Evolutionary conservation across 2,888 invertebrate species (phyloP), one percentile per base, ranked within the genome.

Genomic region (Cylloceria caligata): DNA sequence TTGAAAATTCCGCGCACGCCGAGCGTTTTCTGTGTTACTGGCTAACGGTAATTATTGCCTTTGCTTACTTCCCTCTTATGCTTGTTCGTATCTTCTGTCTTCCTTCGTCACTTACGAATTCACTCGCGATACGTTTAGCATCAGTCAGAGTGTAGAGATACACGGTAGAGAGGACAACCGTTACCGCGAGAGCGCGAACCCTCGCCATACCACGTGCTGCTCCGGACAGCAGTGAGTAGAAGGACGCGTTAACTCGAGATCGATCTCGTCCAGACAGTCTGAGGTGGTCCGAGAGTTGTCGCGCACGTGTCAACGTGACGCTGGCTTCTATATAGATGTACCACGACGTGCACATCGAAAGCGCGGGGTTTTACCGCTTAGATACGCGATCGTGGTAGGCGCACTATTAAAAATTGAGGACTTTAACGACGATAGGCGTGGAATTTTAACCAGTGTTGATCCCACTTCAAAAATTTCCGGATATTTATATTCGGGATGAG

Each of bases 201-300:
- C 52, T 55, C 19, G 19, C 24, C 47, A 62, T 4, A 24, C 36
- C 72, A 73, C 72, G 72, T 73, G 72, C 49, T 13, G 27, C 45
- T 6, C 9, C 5, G n/a, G n/a, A 57, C 30, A n/a, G 49, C 27
- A 55, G 13, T n/a, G 39, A 71, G 21, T 49, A 4, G 34, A 34
- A 42, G 45, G 24, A 42, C 45, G 49, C 27, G 62, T 39, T 62
- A 27, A 62, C 76, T 67, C 72, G 57, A 64, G 68, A 73, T 81
- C 73, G 81, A 81, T 81, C 76, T 68, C 68, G 64, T 45, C 73
- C 72, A 77, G 81, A 81, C 73, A 39, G 81, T 72, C 71, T 76
- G 49, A 39, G 67, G 60, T 67, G 47, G 64, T 62, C 42, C 65
- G 67, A 67, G 68, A 81, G 52, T 52, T 11, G 72, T n/a, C n/a